Conservation (phyloP, 1,140 invertebrate genomes). For the Aphelenchoides avenae region DNA sequence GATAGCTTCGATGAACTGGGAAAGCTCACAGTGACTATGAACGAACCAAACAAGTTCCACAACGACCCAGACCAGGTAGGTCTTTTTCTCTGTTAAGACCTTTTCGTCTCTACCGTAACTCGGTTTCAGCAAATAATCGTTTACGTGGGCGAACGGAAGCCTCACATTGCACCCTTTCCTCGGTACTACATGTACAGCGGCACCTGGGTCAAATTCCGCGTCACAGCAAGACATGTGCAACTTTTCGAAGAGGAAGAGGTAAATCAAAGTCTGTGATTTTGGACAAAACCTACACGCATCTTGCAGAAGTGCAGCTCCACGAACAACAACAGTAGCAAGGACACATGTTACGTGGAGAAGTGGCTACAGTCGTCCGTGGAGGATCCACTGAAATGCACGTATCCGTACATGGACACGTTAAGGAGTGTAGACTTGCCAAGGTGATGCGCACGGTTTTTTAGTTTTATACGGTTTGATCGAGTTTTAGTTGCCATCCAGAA, state of each 20-base stretch:
- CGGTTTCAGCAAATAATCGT: conserved; percentile 28
- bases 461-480: conserved; percentile 6
- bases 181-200: conserved; percentile 26
- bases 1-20: conserved; percentile 30
- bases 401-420: conserved; percentile 21
- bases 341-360: conserved; percentile 24
- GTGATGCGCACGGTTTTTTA: not conserved
- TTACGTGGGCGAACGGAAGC: conserved; percentile 27
- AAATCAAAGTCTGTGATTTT: too few species aligned
- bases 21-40: conserved; percentile 16
- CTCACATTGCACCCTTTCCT: conserved; percentile 29
- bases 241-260: conserved; percentile 24
- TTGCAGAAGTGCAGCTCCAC: too few species aligned
- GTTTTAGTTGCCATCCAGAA: conserved; percentile 12
- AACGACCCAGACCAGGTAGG: too few species aligned
- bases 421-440: conserved; percentile 12
- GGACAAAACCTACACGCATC: not conserved
- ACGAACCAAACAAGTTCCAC: too few species aligned
- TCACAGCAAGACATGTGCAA: conserved; percentile 15
- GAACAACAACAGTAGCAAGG: conserved; percentile 22
- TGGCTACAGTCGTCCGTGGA: conserved; percentile 25
- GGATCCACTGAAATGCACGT: conserved; percentile 26
- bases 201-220: conserved; percentile 30
- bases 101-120: too few species aligned
- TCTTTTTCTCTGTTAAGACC: too few species aligned